Base-by-base conservation (phyloP, 2,888 invertebrate species). In the Elaeidobius kamerunicus region DNA sequence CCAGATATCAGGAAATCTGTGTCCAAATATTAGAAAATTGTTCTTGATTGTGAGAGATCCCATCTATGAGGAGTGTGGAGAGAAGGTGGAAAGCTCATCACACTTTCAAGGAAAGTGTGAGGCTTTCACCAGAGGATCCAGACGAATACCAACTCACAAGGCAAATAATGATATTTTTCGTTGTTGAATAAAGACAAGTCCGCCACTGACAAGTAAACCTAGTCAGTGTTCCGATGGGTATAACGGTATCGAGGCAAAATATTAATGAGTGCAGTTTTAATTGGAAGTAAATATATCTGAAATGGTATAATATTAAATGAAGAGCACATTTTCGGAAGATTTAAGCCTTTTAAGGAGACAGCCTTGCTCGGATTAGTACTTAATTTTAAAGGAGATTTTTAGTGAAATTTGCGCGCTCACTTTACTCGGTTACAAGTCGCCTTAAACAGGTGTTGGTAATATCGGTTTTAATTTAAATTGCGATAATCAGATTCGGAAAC, bases 181-280 rank as follows among this genome's bases (percentile, higher is more conserved):
- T n/a, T n/a, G n/a, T n/a, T n/a, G n/a, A n/a, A n/a, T n/a, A n/a
- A n/a, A n/a, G n/a, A n/a, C n/a, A n/a, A n/a, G n/a, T 30, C 11
- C 30, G 30, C 30, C 30, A 30, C 30, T 30, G 30, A 4, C 11
- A 30, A 9, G 5, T n/a, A 11, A 3, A 7, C 12, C n/a, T 30
- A 47, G 40, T 40, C 11, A 40, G 47, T 47, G 9, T 28, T 34
- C 30, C 14, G 40, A 3, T 16, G 18, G 5, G 12, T 19, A 38
- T 47, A 47, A 47, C 47, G 39, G 47, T 14, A 40, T n/a, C n/a
- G n/a, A n/a, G n/a, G n/a, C 12, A 28, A 39, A 47, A 48, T 36
- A 52, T 53, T 53, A 53, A 53, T 53, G 42, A 53, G 43, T 48
- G 35, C 47, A 41, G 41, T 47, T 53, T 47, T 53, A 53, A 53